Conservation (phyloP, 2,113 vertebrate genomes). For the Cololabis saira region DNA sequence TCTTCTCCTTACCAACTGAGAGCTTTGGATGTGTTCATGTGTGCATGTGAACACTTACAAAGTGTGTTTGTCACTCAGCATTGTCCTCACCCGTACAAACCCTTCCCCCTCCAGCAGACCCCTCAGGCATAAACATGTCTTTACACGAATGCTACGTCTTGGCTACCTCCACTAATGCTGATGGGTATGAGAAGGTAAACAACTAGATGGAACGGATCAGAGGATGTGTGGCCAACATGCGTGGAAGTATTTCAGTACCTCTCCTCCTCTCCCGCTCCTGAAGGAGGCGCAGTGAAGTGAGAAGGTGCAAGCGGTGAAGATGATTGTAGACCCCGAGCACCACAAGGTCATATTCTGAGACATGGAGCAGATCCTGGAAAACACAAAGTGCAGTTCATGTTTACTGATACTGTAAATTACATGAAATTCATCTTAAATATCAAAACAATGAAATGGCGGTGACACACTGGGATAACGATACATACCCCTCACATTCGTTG, state of each 20-base stretch:
- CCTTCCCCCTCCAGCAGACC: slow-evolving; percentile 28
- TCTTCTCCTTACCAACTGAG: neutral
- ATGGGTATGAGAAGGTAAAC: too few relatives aligned
- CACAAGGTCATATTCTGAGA: slow-evolving; percentile 81
- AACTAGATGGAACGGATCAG: neutral
- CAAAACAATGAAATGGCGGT: too few relatives aligned
- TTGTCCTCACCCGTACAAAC: slow-evolving; percentile 51
- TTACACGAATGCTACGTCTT: slow-evolving; percentile 32
- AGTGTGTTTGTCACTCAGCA: slow-evolving; percentile 25
- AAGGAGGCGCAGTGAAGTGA: slow-evolving; percentile 82
- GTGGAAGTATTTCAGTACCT: slow-evolving; percentile 59
- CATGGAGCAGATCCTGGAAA: slow-evolving; percentile 81
- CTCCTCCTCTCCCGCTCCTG: slow-evolving; percentile 76
- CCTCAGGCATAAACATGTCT: slow-evolving; percentile 54
- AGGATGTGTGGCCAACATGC: slow-evolving; percentile 31
- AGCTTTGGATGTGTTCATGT: neutral
- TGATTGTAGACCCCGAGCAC: slow-evolving; percentile 81
- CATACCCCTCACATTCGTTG: too few relatives aligned
- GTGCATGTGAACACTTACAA: neutral
- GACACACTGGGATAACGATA: too few relatives aligned
- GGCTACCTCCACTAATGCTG: too few relatives aligned
- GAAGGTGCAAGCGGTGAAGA: slow-evolving; percentile 77
- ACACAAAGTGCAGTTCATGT: slow-evolving; percentile 1
- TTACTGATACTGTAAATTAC: neutral
- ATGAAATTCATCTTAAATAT: too few relatives aligned